These are phyloP conservation scores for Leptopilina drosophilae DNA, from an alignment of 2,888 invertebrate genomes.

Conservation along the genomic window DNA sequence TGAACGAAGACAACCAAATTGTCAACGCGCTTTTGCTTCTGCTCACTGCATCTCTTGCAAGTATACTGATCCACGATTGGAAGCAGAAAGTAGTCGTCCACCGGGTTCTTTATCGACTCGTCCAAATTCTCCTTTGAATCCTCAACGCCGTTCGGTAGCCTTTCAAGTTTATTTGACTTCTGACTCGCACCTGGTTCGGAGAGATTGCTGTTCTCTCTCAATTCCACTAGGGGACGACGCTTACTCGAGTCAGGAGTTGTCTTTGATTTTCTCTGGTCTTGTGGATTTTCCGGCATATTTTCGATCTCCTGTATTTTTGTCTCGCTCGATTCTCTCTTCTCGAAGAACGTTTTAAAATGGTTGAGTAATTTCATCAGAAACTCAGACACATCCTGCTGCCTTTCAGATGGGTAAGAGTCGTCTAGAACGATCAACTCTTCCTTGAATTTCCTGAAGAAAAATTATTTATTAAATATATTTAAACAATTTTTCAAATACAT, in stretches of 20 bases:
- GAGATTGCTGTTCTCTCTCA: constrained; percentile 35
- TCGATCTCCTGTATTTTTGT: constrained; percentile 58
- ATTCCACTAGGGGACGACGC: constrained; percentile 61
- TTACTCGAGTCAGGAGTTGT: constrained; percentile 56
- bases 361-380: constrained; percentile 70
- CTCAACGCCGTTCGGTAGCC: constrained; percentile 14
- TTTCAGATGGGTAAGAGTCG: constrained; percentile 66
- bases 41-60: constrained; percentile 64
- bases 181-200: constrained; percentile 49
- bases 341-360: constrained; percentile 66
- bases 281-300: constrained; percentile 63
- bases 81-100: constrained; percentile 66
- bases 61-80: constrained; percentile 67
- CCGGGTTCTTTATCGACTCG: constrained; percentile 60
- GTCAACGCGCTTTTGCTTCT: constrained; percentile 65
- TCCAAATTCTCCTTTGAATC: constrained; percentile 34
- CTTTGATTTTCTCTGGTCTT: constrained; percentile 49
- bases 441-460: constrained; percentile 61
- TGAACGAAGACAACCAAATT: constrained; percentile 69
- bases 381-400: constrained; percentile 72
- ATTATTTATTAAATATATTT: too few species aligned
- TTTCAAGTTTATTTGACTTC: constrained; percentile 40
- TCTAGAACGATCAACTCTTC: constrained; percentile 65
- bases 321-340: constrained; percentile 55
- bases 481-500: too few species aligned